Base-by-base conservation (phyloP, 2,113 vertebrate genomes). In the Oophaga pumilio region DNA sequence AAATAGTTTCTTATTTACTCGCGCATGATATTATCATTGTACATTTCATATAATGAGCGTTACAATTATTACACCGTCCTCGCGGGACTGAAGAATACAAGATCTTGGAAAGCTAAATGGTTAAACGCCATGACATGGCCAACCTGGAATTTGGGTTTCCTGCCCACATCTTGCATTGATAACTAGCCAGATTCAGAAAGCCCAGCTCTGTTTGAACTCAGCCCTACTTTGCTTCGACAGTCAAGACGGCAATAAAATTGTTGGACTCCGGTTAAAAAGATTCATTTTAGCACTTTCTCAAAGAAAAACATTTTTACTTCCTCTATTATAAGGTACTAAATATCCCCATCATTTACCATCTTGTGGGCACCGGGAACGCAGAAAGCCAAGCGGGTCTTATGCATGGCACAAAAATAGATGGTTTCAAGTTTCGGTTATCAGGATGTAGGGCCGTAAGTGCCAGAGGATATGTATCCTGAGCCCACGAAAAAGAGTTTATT, bases 401-500 rank as follows among this genome's bases (percentile, higher is more conserved):
- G 76, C 88, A 77, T 71, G 85, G 69, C 82, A 90, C 59, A 82
- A 56, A 17, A 92, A 90, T 91, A 90, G 89, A 91, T 76, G 28
- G 80, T 0, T 0, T 86, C 87, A 90, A 89, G 93, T 91, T 88
- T 90, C 81, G 90, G 64, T 85, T 88, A 90, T 82, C 77, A 85
- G 90, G 90, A 93, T 92, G 89, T 93, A 91, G 90, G 91, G 91
- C 68, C 13, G 88, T 84, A 91, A 78, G 59, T 90, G 86, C 88
- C 80, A 90, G 89, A 91, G 89, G 91, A 91, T 90, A 89, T 90
- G 74, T 89, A 92, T 92, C 91, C 89, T 83, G 90, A 86, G 87
- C 86, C 89, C 79, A 91, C 90, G 93, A 94, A 93, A 92, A 90
- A 91, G 33, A 92, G 91, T 92, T 93, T 94, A 94, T 94, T 94